Conservation (phyloP, 2,113 vertebrate species). For the Alces alces region DNA sequence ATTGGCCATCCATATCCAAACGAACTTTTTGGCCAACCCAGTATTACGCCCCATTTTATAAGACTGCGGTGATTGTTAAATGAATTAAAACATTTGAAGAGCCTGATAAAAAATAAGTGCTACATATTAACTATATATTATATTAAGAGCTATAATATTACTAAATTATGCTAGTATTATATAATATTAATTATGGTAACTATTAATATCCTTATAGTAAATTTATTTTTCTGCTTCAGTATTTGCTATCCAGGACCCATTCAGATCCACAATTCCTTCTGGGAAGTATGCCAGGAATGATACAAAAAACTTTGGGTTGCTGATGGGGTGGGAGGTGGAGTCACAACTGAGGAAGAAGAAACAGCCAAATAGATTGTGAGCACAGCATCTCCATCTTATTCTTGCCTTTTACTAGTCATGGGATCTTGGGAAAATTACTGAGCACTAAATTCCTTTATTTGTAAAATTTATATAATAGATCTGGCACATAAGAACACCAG, state of each 20-base stretch:
- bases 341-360: not conserved
- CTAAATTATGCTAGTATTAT: not conserved
- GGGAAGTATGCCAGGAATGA: not conserved
- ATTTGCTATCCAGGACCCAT: not conserved
- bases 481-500: not conserved
- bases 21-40: not conserved
- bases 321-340: not conserved
- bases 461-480: not conserved
- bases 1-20: not conserved
- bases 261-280: not conserved
- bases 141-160: not conserved
- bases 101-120: not conserved
- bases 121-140: not conserved
- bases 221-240: not conserved
- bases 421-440: not conserved
- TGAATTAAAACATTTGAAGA: not conserved
- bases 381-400: not conserved
- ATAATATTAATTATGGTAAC: not conserved
- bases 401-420: not conserved
- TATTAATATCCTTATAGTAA: not conserved
- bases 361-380: not conserved
- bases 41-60: not conserved
- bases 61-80: not conserved
- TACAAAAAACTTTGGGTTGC: not conserved
- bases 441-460: not conserved